phyloP scores from a whole-genome alignment of 2,797 vertebrate genomes.

The Rhabdomys pumilio region DNA sequence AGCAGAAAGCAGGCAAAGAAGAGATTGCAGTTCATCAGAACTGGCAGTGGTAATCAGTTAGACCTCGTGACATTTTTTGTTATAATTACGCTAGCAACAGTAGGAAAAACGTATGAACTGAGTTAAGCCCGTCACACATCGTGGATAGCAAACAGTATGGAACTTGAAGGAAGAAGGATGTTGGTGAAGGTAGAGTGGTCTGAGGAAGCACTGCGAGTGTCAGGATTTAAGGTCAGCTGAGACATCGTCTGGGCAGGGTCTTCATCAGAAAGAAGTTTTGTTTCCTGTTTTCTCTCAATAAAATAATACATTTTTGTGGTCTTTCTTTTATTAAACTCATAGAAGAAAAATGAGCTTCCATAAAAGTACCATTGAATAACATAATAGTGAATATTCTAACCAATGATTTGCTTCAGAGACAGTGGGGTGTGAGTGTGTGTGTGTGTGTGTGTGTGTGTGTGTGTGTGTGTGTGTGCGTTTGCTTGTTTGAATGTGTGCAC shows the following conservation, averaged over 20 bases:
- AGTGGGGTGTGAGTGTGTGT: neutral
- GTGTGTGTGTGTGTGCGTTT: too few species aligned
- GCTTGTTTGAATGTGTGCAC: neutral
- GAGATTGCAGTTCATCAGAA: neutral
- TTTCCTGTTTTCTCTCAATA: neutral
- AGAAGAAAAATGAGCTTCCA: neutral
- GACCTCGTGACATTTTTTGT: neutral
- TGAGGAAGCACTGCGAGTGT: neutral
- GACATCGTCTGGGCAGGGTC: neutral
- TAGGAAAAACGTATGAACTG: neutral
- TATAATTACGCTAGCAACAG: neutral
- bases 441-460: fast-evolving
- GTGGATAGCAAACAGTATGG: neutral
- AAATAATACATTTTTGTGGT: neutral
- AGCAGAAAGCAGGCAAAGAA: neutral
- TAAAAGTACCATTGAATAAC: neutral
- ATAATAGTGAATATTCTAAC: neutral
- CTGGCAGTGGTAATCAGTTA: neutral
- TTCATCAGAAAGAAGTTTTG: neutral
- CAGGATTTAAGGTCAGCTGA: neutral
- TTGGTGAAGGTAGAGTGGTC: neutral
- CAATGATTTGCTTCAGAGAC: neutral
- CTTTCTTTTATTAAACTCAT: neutral
- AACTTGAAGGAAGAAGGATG: neutral
- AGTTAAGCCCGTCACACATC: neutral